Evolutionary conservation across 2,797 vertebrate species (phyloP).

Genomic region (Hemitrygon akajei): DNA sequence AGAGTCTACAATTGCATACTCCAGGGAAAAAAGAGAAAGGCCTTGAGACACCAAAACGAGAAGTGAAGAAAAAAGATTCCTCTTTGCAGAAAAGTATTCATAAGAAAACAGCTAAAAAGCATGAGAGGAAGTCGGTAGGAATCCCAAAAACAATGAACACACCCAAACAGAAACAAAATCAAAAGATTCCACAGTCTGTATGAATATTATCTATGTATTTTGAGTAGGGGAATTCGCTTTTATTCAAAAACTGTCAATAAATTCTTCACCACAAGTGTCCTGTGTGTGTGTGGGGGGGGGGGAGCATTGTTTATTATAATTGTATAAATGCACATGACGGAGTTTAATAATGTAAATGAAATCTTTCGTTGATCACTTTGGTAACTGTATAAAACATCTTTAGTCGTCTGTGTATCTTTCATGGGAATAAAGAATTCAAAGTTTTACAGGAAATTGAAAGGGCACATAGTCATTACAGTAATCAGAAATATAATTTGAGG

Average conservation of each 20-base stretch:
- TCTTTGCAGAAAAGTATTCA: slow-evolving; percentile 42
- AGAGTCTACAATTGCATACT: not conserved
- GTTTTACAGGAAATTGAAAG: not conserved
- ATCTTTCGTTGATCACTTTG: not conserved
- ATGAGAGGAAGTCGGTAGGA: slow-evolving; percentile 47
- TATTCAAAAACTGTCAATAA: slow-evolving; percentile 4
- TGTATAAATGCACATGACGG: not conserved
- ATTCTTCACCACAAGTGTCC: not conserved
- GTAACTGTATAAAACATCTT: not conserved
- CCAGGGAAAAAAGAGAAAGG: slow-evolving; percentile 41
- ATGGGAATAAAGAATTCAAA: not conserved
- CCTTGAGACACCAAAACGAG: slow-evolving; percentile 39
- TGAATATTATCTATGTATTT: slow-evolving; percentile 32
- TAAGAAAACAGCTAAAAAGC: slow-evolving; percentile 48
- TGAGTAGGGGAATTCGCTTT: not conserved
- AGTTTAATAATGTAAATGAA: slow-evolving; percentile 22
- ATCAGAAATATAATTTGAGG: not conserved
- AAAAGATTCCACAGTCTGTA: not conserved
- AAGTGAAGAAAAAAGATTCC: slow-evolving; percentile 33
- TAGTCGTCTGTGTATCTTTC: not conserved
- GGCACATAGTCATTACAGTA: not conserved
- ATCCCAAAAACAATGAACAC: slow-evolving; percentile 44
- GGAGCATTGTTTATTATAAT: not conserved
- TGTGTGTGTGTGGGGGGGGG: too few relatives aligned
- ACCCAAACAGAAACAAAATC: slow-evolving; percentile 39